Evolutionary conservation across 2,113 vertebrate genomes (phyloP).

Genomic region (Limanda limanda): DNA sequence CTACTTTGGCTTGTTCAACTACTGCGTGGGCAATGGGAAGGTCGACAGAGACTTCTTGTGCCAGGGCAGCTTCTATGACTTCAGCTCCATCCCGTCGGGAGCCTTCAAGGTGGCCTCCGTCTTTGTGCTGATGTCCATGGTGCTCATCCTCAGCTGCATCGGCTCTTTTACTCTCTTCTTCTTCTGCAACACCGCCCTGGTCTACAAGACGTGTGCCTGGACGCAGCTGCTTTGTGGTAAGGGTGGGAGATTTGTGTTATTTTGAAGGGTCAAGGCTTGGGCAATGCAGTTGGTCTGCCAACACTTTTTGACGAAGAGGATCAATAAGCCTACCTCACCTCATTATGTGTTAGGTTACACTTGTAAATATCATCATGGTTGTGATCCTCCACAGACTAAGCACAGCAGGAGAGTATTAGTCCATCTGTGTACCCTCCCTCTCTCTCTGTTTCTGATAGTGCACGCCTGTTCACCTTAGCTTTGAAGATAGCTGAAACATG

Average conservation of each 20-base stretch:
- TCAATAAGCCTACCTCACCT: neutral
- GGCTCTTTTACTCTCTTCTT: conserved; percentile 92
- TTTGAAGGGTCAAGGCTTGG: neutral
- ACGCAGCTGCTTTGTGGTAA: conserved; percentile 95
- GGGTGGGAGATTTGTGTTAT: conserved; percentile 37
- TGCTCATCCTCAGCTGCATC: conserved; percentile 92
- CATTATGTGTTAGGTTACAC: neutral
- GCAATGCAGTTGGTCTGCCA: too few species aligned
- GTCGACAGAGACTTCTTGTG: conserved; percentile 87
- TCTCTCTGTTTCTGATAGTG: neutral
- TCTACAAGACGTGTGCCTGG: conserved; percentile 96
- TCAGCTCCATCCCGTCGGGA: conserved; percentile 90
- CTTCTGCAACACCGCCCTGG: conserved; percentile 95
- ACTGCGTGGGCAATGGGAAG: conserved; percentile 85
- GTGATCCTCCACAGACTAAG: neutral
- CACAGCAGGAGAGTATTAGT: neutral
- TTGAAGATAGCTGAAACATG: too few species aligned
- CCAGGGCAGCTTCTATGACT: conserved; percentile 90
- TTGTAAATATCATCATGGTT: neutral
- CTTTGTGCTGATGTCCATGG: conserved; percentile 93
- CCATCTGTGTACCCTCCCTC: neutral
- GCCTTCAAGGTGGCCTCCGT: conserved; percentile 91
- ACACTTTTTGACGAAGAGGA: neutral
- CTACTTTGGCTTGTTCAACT: conserved; percentile 92
- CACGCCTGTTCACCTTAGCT: neutral